Evolutionary conservation across 2,797 vertebrate genomes (phyloP).

Genomic region (Ptychadena robeensis): DNA sequence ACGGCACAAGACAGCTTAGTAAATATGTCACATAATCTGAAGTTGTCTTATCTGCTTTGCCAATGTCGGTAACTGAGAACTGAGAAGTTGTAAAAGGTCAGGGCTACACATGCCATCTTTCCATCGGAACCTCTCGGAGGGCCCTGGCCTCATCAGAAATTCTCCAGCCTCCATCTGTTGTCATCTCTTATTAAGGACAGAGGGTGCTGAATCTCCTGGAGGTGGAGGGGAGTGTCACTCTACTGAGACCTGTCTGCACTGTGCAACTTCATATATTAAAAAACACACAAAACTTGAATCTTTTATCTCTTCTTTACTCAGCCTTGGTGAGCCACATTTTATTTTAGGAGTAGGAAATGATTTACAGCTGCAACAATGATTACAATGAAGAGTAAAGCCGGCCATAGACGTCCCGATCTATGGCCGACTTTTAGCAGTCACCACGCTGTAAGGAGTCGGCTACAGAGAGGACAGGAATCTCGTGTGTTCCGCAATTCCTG

Average conservation of each 20-base stretch:
- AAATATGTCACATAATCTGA: constrained; percentile 45
- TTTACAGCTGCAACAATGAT: neutral
- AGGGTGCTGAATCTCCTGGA: constrained; percentile 38
- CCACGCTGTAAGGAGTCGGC: too few relatives aligned
- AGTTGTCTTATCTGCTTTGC: constrained; percentile 39
- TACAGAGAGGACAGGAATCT: too few relatives aligned
- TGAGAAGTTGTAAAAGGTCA: constrained; percentile 36
- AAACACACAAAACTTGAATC: constrained; percentile 6
- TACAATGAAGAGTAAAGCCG: too few relatives aligned
- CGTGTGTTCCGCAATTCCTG: too few relatives aligned
- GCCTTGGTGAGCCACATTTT: neutral
- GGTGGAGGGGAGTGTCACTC: constrained; percentile 7
- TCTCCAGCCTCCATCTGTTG: constrained; percentile 55
- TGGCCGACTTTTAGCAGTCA: too few relatives aligned
- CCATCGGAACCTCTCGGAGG: constrained; percentile 24
- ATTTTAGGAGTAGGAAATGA: constrained; percentile 2
- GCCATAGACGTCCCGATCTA: too few relatives aligned
- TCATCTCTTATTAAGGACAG: constrained; percentile 52
- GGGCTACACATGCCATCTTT: constrained; percentile 14
- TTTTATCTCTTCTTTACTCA: constrained; percentile 17
- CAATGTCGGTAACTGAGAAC: neutral
- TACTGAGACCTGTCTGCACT: constrained; percentile 10
- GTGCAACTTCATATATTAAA: constrained; percentile 25
- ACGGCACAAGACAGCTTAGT: constrained; percentile 34
- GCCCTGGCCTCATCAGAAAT: constrained; percentile 44